These are phyloP conservation scores for Cremastinae sp. DNA, from an alignment of 2,888 invertebrate genomes.

Conservation along the genomic window DNA sequence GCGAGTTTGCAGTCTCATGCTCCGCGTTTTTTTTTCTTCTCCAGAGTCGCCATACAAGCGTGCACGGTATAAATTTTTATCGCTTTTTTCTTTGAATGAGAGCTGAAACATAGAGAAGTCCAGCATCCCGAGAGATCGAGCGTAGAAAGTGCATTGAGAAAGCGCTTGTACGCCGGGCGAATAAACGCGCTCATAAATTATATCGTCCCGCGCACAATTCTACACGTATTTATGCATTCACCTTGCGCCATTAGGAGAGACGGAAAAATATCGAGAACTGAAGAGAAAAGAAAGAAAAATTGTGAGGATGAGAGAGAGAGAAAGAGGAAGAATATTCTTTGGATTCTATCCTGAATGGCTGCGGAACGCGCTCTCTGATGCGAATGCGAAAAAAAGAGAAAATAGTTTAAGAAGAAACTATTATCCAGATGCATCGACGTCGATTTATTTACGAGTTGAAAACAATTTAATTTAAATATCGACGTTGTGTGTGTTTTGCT, in stretches of 20 bases:
- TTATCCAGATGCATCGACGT: constrained; percentile 41
- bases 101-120: constrained; percentile 54
- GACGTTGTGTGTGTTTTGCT: not conserved
- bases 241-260: constrained; percentile 59
- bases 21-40: constrained; percentile 2
- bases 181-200: constrained; percentile 77
- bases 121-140: constrained; percentile 66
- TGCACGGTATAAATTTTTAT: not conserved
- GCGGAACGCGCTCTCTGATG: constrained; percentile 9
- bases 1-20: too few species aligned
- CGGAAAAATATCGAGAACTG: constrained; percentile 8
- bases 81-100: constrained; percentile 9
- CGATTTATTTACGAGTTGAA: constrained; percentile 44
- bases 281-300: constrained; percentile 3
- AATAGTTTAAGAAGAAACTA: constrained; percentile 15
- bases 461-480: constrained; percentile 43
- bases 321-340: constrained; percentile 38
- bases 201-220: constrained; percentile 66
- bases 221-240: constrained; percentile 49
- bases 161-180: constrained; percentile 72
- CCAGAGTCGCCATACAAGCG: not conserved
- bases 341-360: constrained; percentile 7
- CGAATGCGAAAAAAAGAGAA: constrained; percentile 8
- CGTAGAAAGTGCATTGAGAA: constrained; percentile 79
- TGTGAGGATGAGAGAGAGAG: constrained; percentile 26